A percentile compares a stretch with the other conserved stretches of the same genome.
Conservation (phyloP, 35 echinoderm and acorn worm genomes). For the Diadema setosum region DNA sequence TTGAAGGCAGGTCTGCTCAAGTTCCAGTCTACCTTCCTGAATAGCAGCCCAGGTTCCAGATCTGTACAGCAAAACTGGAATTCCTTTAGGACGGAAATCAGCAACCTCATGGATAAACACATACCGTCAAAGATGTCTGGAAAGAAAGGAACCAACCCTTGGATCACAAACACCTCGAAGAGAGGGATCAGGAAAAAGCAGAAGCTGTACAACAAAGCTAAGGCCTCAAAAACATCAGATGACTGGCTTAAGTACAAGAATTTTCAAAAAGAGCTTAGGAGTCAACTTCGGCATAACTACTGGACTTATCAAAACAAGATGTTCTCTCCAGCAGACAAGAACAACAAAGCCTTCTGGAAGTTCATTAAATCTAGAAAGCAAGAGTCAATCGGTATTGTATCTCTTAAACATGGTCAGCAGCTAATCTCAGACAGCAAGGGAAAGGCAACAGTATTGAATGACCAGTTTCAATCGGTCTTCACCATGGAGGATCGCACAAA, state of each 20-base stretch:
- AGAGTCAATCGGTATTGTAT: background rate
- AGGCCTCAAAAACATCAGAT: background rate
- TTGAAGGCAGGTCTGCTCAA: background rate
- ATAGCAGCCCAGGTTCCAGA: background rate
- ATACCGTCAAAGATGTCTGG: constrained; percentile 45
- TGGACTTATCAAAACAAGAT: constrained; percentile 42
- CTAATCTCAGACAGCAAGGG: constrained; percentile 21
- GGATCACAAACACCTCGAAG: constrained; percentile 33
- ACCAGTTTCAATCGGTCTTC: constrained; percentile 46
- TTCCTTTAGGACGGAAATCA: constrained; percentile 7
- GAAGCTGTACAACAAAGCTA: constrained; percentile 32
- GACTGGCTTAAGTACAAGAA: constrained; percentile 27
- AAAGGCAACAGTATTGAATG: constrained; percentile 15
- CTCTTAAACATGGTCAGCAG: background rate
- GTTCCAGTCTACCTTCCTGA: background rate
- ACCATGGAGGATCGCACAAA: background rate
- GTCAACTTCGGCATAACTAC: constrained; percentile 15
- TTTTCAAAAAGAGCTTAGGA: background rate
- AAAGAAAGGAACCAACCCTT: background rate
- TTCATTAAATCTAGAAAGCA: constrained; percentile 48
- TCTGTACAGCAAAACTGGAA: constrained; percentile 49
- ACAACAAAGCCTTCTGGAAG: constrained; percentile 21
- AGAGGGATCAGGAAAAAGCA: too few relatives aligned
- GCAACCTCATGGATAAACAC: constrained; percentile 23
- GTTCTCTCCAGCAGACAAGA: background rate